Conservation (phyloP, 2,113 vertebrate species). For the Xiphophorus maculatus region DNA sequence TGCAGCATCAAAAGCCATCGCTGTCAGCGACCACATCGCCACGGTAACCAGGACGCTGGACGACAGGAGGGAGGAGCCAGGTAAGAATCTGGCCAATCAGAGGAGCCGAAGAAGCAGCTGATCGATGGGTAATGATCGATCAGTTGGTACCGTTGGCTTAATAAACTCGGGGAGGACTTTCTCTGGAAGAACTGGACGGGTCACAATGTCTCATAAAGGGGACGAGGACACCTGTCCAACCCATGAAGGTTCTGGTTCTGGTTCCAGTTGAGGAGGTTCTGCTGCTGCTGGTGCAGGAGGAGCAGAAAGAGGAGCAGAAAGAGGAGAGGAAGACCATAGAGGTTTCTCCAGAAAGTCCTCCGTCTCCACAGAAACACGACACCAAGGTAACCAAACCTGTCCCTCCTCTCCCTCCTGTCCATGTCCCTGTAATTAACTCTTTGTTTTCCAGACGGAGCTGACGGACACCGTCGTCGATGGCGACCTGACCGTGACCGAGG, state of each 20-base stretch:
- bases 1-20: conserved; percentile 88
- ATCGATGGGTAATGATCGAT: too few relatives aligned
- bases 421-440: background rate
- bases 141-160: too few relatives aligned
- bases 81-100: conserved; percentile 21
- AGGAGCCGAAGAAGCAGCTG: background rate
- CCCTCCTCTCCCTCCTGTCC: background rate
- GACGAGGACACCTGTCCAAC: background rate
- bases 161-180: too few relatives aligned
- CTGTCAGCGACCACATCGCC: conserved; percentile 93
- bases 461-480: conserved; percentile 88
- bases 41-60: conserved; percentile 88
- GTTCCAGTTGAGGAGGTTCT: conserved; percentile 9
- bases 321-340: conserved; percentile 67
- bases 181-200: too few relatives aligned
- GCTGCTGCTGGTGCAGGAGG: conserved; percentile 17
- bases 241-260: background rate
- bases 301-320: conserved; percentile 41
- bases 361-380: conserved; percentile 55
- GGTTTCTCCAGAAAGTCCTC: conserved; percentile 71
- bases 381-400: conserved; percentile 48
- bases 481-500: conserved; percentile 92
- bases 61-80: conserved; percentile 80
- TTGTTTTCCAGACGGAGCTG: conserved; percentile 88
- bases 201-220: background rate